These are phyloP conservation scores for Sylvia borin DNA, from an alignment of 2,797 vertebrate genomes.

Conservation along the genomic window DNA sequence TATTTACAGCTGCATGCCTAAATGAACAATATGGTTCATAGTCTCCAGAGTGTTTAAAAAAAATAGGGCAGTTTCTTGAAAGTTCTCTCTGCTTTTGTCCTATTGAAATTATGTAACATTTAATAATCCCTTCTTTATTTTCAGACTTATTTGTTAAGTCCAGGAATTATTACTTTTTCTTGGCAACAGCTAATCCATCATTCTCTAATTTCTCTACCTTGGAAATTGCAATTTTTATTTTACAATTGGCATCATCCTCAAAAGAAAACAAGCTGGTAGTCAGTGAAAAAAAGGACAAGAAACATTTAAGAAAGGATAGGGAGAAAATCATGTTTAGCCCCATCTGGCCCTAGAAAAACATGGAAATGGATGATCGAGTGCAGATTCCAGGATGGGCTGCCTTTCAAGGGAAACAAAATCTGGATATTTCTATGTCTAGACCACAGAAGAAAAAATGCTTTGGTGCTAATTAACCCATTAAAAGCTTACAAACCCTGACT, in stretches of 20 bases:
- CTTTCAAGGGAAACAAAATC: slow-evolving; percentile 85
- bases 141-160: slow-evolving; percentile 62
- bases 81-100: slow-evolving; percentile 2
- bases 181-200: slow-evolving; percentile 69
- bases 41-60: not conserved
- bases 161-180: slow-evolving; percentile 69
- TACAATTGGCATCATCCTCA: slow-evolving; percentile 72
- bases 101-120: slow-evolving; percentile 70
- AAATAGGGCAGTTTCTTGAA: not conserved
- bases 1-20: not conserved
- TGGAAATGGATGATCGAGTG: slow-evolving; percentile 75
- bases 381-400: slow-evolving; percentile 78
- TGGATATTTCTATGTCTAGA: slow-evolving; percentile 86
- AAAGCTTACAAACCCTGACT: slow-evolving; percentile 61
- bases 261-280: slow-evolving; percentile 75
- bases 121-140: slow-evolving; percentile 64
- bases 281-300: slow-evolving; percentile 68
- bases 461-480: slow-evolving; percentile 79
- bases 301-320: slow-evolving; percentile 53
- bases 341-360: slow-evolving; percentile 81
- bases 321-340: slow-evolving; percentile 76
- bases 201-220: slow-evolving; percentile 73
- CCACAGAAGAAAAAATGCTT: slow-evolving; percentile 82
- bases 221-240: slow-evolving; percentile 63
- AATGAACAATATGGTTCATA: not conserved